phyloP scores from a whole-genome alignment of 1,140 invertebrate genomes.

The Lasaia peninsularis region DNA sequence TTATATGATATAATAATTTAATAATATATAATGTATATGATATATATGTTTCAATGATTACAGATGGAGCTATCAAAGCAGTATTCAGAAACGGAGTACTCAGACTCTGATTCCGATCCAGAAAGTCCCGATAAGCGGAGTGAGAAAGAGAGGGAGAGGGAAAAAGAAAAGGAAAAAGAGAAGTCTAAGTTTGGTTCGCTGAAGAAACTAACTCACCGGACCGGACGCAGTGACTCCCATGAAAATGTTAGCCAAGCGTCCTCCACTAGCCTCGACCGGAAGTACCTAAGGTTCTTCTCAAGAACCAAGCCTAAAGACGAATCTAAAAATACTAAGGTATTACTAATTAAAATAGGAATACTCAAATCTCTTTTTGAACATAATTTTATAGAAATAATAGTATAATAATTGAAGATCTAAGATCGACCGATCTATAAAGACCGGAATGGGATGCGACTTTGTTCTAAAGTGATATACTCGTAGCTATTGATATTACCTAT shows the following conservation, averaged over 20 bases:
- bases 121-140: constrained; percentile 43
- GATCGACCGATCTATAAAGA: no score
- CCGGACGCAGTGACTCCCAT: constrained; percentile 62
- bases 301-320: constrained; percentile 53
- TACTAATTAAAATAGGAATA: constrained; percentile 5
- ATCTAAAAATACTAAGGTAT: constrained; percentile 43
- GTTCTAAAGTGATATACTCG: no score
- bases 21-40: no score
- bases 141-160: constrained; percentile 38
- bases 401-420: no score
- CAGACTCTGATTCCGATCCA: constrained; percentile 78
- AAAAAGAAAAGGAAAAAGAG: constrained; percentile 62
- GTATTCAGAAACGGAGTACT: constrained; percentile 90
- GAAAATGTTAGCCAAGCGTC: constrained; percentile 70
- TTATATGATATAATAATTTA: no score
- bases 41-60: constrained; percentile 28
- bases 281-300: constrained; percentile 80
- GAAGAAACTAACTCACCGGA: constrained; percentile 49
- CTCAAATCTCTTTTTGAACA: no score
- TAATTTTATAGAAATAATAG: no score
- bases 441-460: no score
- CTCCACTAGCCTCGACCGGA: constrained; percentile 85
- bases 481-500: no score
- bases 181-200: constrained; percentile 61
- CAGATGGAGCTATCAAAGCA: constrained; percentile 72